Evolutionary conservation across 2,113 vertebrate genomes (phyloP).

Genomic region (Ivindomyrus marchei): DNA sequence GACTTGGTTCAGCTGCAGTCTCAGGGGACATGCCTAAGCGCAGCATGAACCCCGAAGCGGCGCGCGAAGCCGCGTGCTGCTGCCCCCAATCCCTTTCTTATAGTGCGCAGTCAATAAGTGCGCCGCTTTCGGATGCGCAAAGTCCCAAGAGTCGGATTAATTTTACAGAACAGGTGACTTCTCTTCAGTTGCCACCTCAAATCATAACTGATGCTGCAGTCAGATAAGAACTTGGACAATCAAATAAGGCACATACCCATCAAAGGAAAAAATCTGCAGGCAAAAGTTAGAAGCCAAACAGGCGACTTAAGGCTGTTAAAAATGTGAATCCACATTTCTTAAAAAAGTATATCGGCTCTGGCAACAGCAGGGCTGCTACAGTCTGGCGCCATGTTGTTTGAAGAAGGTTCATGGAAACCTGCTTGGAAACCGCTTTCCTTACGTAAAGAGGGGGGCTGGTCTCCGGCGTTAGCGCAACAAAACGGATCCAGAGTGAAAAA

Average conservation of each 20-base stretch:
- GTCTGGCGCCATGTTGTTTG: constrained; percentile 55
- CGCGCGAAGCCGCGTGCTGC: neutral
- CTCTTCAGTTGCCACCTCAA: constrained; percentile 7
- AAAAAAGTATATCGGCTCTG: neutral
- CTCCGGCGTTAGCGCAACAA: neutral
- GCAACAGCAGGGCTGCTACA: constrained; percentile 27
- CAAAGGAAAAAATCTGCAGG: neutral
- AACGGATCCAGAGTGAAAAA: constrained; percentile 24
- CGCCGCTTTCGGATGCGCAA: constrained; percentile 1
- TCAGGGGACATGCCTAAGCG: constrained; percentile 20
- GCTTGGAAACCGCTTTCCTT: constrained; percentile 40
- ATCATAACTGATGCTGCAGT: constrained; percentile 11
- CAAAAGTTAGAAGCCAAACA: neutral
- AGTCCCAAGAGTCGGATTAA: constrained; percentile 8
- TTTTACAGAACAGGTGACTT: constrained; percentile 41
- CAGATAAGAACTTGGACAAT: neutral
- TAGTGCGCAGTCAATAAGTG: neutral
- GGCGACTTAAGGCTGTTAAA: neutral
- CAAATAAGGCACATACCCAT: neutral
- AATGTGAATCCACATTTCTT: neutral
- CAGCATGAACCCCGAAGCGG: neutral
- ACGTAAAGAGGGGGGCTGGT: constrained; percentile 21
- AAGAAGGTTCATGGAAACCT: constrained; percentile 47
- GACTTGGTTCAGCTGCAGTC: constrained; percentile 23
- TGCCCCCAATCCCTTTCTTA: neutral